Base-by-base conservation (phyloP, 2,888 invertebrate genomes). In the Trypoxylon attenuatum region DNA sequence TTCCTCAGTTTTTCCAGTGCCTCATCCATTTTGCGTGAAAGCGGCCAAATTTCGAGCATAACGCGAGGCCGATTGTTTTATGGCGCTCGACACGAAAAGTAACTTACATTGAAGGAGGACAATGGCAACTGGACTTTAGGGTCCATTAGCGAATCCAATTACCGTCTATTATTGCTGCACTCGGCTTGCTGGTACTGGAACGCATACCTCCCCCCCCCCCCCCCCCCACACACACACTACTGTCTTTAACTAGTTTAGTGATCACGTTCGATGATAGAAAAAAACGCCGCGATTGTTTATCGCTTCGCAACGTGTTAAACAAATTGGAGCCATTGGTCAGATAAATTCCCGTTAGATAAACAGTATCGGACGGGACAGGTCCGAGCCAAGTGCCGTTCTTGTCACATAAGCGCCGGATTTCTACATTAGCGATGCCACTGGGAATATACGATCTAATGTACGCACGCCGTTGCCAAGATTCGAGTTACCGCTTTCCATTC, bases 401-500 rank as follows among this genome's bases (percentile, higher is more conserved):
- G 41, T 19, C 16, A 15, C 16, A 16, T 19, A 15, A 41, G 19
- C n/a, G 10, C 5, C 5, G 19, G 19, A 19, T 41, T 41, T 41
- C 8, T 41, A 15, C 10, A 15, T 41, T 41, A 41, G 16, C 15
- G 41, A 41, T 41, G 41, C 16, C 41, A 15, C 41, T 15, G 10
- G 19, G 8, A 15, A 41, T 41, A 46, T 46, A 46, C 46, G 27
- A 25, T 23, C 23, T 19, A 25, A 25, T 46, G 43, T 25, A 25
- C 61, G 18, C 66, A 57, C 15, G 72, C 65, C 41, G 45, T 21
- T 10, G 45, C 56, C 6, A 5, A 29, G 13, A 22, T 55, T 19
- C 59, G 57, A 22, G 66, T 72, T 15, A 47, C 47, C 39, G 39
- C 41, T 41, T 39, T 56, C 29, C 39, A 15, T 22, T 39, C 56